Evolutionary conservation across 2,797 vertebrate genomes (phyloP).

Genomic region (Mormyrus hasselquistii): DNA sequence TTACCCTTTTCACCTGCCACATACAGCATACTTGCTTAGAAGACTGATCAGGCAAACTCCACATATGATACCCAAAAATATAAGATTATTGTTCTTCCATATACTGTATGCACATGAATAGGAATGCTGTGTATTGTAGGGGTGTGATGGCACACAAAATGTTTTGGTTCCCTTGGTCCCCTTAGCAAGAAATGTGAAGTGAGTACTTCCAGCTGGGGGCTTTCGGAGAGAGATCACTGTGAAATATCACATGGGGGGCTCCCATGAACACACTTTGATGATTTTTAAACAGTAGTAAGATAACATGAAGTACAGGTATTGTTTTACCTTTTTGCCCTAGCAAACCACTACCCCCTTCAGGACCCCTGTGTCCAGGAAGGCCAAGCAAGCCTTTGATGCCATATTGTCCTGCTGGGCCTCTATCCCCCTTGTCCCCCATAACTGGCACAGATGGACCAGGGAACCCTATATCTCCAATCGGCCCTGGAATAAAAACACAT

Average conservation of each 20-base stretch:
- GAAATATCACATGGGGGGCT: not conserved
- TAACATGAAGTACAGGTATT: not conserved
- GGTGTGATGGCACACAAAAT: not conserved
- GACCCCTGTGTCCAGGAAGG: slow-evolving; percentile 18
- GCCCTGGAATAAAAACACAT: slow-evolving; percentile 44
- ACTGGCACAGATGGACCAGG: slow-evolving; percentile 43
- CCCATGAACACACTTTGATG: not conserved
- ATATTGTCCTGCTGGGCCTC: slow-evolving; percentile 34
- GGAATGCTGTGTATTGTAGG: not conserved
- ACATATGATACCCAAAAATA: not conserved
- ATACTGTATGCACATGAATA: not conserved
- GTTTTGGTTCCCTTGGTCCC: not conserved
- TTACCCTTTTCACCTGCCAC: slow-evolving; percentile 38
- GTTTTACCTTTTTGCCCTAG: not conserved
- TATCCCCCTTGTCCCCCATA: slow-evolving; percentile 50
- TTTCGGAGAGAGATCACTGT: not conserved
- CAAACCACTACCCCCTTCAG: not conserved
- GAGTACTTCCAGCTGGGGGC: not conserved
- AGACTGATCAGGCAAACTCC: not conserved
- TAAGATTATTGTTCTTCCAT: not conserved
- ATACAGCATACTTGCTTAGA: not conserved
- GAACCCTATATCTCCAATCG: slow-evolving; percentile 44
- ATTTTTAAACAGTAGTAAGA: not conserved
- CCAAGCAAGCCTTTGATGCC: slow-evolving; percentile 1
- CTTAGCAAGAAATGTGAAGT: not conserved